phyloP scores from a whole-genome alignment of 1,140 invertebrate species.

The Hyles euphorbiae region DNA sequence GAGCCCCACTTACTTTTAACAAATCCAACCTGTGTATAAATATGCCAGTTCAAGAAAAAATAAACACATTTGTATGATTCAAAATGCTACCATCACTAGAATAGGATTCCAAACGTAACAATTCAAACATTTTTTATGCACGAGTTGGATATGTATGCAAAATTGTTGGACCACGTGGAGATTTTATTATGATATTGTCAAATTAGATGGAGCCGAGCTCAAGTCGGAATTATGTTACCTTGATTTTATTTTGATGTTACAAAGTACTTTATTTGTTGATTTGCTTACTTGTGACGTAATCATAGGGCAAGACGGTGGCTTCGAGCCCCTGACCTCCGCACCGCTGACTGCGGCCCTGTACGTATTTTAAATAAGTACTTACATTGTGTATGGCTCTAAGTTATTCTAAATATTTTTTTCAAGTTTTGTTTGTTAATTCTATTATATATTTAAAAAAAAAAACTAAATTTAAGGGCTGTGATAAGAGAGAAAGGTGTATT shows the following conservation, averaged over 20 bases:
- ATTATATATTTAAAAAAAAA: constrained; percentile 8
- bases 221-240: constrained; percentile 33
- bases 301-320: not conserved
- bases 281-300: constrained; percentile 2
- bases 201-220: constrained; percentile 45
- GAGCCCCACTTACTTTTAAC: constrained; percentile 24
- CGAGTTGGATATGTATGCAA: too few relatives aligned
- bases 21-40: too few relatives aligned
- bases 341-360: constrained; percentile 20
- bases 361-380: constrained; percentile 49
- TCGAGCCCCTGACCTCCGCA: constrained; percentile 7
- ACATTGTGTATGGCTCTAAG: constrained; percentile 31
- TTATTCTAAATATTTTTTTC: constrained; percentile 56
- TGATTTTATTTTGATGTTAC: constrained; percentile 16
- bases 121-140: too few relatives aligned
- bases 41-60: too few relatives aligned
- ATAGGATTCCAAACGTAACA: too few relatives aligned
- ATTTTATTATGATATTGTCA: constrained; percentile 5
- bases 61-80: too few relatives aligned
- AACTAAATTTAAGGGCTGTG: constrained; percentile 66
- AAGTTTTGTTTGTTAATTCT: constrained; percentile 56
- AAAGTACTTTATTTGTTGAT: constrained; percentile 6
- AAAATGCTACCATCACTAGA: too few relatives aligned
- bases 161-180: not conserved
- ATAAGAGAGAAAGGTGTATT: constrained; percentile 57